Conservation (phyloP, 2,888 invertebrate species). For the Megamerina dolium region DNA sequence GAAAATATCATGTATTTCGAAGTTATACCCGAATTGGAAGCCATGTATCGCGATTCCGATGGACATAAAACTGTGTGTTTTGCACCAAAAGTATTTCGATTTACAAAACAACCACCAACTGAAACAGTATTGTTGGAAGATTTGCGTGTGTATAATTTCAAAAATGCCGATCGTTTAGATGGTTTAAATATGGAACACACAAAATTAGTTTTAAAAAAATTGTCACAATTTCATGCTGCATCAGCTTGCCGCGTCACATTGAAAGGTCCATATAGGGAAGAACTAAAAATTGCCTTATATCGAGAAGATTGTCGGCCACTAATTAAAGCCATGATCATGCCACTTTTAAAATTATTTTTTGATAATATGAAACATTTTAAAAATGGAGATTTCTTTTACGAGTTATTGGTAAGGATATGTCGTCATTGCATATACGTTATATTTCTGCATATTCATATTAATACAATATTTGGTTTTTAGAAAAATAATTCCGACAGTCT, state of each 20-base stretch:
- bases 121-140: conserved; percentile 30
- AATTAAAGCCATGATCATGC: neutral
- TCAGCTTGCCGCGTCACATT: conserved; percentile 26
- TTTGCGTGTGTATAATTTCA: conserved; percentile 25
- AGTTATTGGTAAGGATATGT: conserved; percentile 1
- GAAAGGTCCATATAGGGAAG: conserved; percentile 21
- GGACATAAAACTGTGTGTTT: conserved; percentile 16
- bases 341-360: neutral
- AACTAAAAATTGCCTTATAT: neutral
- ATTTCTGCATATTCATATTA: too few species aligned
- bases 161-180: conserved; percentile 27
- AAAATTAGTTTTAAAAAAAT: conserved; percentile 27
- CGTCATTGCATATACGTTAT: neutral
- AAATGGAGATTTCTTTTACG: conserved; percentile 1
- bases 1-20: conserved; percentile 18
- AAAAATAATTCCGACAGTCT: too few species aligned
- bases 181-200: conserved; percentile 32
- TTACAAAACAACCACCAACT: conserved; percentile 5
- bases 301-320: neutral
- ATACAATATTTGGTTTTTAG: too few species aligned
- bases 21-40: conserved; percentile 23
- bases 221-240: conserved; percentile 37
- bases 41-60: conserved; percentile 18
- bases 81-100: conserved; percentile 13
- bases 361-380: conserved; percentile 4